phyloP scores from a whole-genome alignment of 1,140 invertebrate genomes.

The Pseudomyrmex dendroicus region DNA sequence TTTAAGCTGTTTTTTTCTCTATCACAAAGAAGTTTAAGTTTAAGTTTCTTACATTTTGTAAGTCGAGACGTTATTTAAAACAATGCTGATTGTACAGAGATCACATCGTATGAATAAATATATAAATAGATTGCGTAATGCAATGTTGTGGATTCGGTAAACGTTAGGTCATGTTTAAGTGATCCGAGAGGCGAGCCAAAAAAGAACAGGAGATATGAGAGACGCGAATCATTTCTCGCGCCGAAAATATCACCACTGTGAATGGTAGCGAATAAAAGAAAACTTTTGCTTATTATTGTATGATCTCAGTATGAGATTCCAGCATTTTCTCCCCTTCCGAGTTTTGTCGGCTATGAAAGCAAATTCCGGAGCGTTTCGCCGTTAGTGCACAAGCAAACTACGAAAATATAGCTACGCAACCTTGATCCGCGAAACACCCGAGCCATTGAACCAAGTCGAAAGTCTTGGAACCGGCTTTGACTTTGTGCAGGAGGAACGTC shows the following conservation, averaged over 20 bases:
- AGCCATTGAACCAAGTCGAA: conserved; percentile 32
- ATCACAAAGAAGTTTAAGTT: not conserved
- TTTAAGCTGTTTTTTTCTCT: not conserved
- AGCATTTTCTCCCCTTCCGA: conserved; percentile 8
- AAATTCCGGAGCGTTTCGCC: conserved; percentile 38
- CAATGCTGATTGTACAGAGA: not conserved
- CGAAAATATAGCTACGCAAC: conserved; percentile 25
- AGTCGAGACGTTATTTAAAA: not conserved
- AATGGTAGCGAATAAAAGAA: not conserved
- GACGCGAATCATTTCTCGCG: not conserved
- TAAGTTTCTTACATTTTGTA: not conserved
- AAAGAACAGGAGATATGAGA: not conserved
- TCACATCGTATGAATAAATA: not conserved
- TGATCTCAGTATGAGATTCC: conserved; percentile 16
- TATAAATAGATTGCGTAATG: conserved; percentile 2
- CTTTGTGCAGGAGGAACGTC: conserved; percentile 31
- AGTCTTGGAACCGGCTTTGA: conserved; percentile 12
- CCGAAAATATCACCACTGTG: conserved; percentile 12
- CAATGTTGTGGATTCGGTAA: not conserved
- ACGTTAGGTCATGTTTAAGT: conserved; percentile 5
- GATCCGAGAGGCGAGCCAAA: conserved; percentile 1
- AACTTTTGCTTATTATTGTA: conserved; percentile 51
- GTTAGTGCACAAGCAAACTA: not conserved
- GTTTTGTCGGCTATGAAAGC: conserved; percentile 46
- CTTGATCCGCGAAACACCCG: conserved; percentile 29